These are phyloP conservation scores for Cheilosia grossa DNA, from an alignment of 2,888 invertebrate species.

Conservation along the genomic window DNA sequence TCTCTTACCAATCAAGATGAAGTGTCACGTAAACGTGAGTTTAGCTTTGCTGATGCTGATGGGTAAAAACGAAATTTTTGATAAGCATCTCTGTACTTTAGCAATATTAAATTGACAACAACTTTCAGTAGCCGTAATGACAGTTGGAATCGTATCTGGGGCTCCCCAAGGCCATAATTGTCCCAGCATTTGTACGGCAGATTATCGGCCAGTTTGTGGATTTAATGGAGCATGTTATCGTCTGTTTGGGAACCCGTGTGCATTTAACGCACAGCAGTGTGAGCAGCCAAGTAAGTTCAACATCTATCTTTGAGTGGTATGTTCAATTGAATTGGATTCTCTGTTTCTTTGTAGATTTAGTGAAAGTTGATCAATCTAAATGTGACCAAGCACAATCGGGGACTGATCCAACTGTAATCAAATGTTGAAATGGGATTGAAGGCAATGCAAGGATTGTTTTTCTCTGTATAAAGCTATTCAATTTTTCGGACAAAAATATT, in stretches of 20 bases:
- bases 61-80: no score
- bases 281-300: background rate
- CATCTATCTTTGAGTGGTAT: background rate
- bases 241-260: background rate
- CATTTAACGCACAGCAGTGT: background rate
- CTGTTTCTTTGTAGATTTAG: background rate
- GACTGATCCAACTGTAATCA: background rate
- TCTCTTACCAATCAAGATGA: no score
- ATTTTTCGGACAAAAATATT: no score
- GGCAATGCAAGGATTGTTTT: no score
- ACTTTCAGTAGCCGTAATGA: background rate
- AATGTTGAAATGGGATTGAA: background rate
- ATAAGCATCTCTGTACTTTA: no score
- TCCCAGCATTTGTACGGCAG: background rate
- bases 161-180: background rate
- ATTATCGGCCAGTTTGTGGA: conserved; percentile 3
- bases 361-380: background rate
- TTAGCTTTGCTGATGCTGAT: no score
- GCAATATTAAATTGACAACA: no score
- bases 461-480: no score
- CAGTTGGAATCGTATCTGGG: background rate
- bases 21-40: no score
- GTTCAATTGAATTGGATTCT: background rate
- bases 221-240: background rate
- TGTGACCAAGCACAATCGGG: background rate